Conservation (phyloP, 2,797 vertebrate genomes). For the Alfaro cultratus region DNA sequence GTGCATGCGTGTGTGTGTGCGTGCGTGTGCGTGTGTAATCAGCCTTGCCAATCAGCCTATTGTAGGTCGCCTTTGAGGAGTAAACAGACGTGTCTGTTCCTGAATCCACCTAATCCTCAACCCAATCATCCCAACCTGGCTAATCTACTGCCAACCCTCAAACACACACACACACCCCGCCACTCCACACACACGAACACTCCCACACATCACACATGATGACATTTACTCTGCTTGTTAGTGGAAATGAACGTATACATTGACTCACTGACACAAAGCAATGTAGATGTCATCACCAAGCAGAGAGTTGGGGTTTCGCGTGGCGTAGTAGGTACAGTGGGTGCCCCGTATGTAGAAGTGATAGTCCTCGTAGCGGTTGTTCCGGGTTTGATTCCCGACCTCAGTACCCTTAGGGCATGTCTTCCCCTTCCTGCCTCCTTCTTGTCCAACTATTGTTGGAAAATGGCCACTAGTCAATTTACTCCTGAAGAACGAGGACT, state of each 20-base stretch:
- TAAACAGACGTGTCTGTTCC: slow-evolving; percentile 75
- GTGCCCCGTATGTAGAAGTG: too few relatives aligned
- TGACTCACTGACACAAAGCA: slow-evolving; percentile 58
- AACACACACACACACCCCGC: slow-evolving; percentile 16
- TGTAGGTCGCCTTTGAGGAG: slow-evolving; percentile 67
- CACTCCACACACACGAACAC: slow-evolving; percentile 14
- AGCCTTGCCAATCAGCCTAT: slow-evolving; percentile 71
- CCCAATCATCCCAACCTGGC: slow-evolving; percentile 75
- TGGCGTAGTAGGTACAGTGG: too few relatives aligned
- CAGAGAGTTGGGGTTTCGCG: slow-evolving; percentile 32
- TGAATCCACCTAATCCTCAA: slow-evolving; percentile 76
- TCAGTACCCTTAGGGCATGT: too few relatives aligned
- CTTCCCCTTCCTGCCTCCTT: too few relatives aligned
- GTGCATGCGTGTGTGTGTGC: slow-evolving; percentile 34
- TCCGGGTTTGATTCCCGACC: too few relatives aligned
- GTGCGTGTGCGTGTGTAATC: slow-evolving; percentile 55
- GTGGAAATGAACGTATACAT: slow-evolving; percentile 54
- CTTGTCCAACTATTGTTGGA: too few relatives aligned
- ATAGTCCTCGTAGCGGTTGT: too few relatives aligned
- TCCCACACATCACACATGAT: background rate
- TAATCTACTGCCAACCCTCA: slow-evolving; percentile 61
- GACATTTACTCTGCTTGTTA: slow-evolving; percentile 44
- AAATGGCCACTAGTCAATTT: slow-evolving; percentile 36
- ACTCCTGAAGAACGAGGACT: slow-evolving; percentile 62
- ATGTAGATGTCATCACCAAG: slow-evolving; percentile 46